A percentile compares a stretch with the other conserved stretches of the same genome.
These are phyloP conservation scores for Drosophila takahashii DNA, from an alignment of 1,140 invertebrate species.

Conservation along the genomic window DNA sequence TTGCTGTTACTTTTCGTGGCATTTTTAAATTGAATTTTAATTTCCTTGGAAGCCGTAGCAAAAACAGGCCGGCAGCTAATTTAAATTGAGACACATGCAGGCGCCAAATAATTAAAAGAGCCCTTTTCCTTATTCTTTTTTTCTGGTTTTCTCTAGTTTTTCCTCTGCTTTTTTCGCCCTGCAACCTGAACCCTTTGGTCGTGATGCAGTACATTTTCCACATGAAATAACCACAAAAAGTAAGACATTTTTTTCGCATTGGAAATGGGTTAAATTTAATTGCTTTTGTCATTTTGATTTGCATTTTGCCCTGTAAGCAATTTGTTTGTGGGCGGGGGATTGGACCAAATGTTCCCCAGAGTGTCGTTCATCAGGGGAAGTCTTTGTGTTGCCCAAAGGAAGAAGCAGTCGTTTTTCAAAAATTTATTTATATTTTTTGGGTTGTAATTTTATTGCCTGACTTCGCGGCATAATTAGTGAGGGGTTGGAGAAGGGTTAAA, in stretches of 20 bases:
- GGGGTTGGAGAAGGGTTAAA: constrained; percentile 66
- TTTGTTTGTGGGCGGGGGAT: constrained; percentile 52
- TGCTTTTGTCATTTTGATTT: constrained; percentile 84
- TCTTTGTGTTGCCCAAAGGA: constrained; percentile 24
- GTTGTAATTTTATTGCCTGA: constrained; percentile 14
- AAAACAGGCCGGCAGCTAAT: constrained; percentile 64
- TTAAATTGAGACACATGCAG: constrained; percentile 83
- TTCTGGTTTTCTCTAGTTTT: constrained; percentile 10
- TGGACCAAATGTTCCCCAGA: constrained; percentile 66
- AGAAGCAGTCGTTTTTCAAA: constrained; percentile 65
- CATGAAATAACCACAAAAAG: constrained; percentile 83
- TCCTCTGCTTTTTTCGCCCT: constrained; percentile 11
- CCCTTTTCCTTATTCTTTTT: constrained; percentile 49
- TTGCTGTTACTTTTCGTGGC: constrained; percentile 67
- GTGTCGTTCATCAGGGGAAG: constrained; percentile 70
- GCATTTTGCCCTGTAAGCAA: constrained; percentile 76
- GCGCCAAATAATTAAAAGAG: constrained; percentile 79
- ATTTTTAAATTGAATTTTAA: constrained; percentile 84
- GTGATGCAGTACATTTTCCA: constrained; percentile 84
- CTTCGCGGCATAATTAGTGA: constrained; percentile 63
- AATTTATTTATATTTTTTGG: constrained; percentile 42
- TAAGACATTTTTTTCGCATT: constrained; percentile 63
- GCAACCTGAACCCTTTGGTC: constrained; percentile 4
- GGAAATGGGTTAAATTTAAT: constrained; percentile 83
- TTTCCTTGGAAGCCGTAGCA: constrained; percentile 47